These are phyloP conservation scores for Electrophaes corylata DNA, from an alignment of 2,888 invertebrate genomes.

Conservation along the genomic window DNA sequence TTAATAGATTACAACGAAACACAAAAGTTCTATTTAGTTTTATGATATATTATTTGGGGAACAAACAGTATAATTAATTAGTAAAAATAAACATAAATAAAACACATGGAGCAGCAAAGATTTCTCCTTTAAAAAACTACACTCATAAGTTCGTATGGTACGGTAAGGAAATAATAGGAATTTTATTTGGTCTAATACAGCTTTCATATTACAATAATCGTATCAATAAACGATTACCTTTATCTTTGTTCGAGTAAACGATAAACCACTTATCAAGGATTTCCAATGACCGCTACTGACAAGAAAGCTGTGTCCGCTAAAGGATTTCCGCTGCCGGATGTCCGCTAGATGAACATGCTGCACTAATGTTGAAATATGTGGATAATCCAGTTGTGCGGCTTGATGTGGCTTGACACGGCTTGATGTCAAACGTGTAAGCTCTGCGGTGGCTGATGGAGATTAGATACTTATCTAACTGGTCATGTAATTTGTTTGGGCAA, in stretches of 20 bases:
- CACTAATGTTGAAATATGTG: constrained; percentile 26
- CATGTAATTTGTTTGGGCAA: constrained; percentile 2
- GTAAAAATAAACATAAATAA: too few relatives aligned
- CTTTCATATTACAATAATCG: background rate
- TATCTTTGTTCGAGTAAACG: background rate
- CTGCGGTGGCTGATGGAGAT: constrained; percentile 31
- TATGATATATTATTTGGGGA: too few relatives aligned
- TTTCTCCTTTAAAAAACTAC: too few relatives aligned
- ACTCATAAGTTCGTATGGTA: too few relatives aligned
- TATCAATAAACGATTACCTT: background rate
- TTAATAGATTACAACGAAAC: too few relatives aligned
- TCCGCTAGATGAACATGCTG: constrained; percentile 16
- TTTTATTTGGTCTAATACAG: too few relatives aligned
- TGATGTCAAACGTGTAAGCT: constrained; percentile 31
- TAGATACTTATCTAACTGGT: constrained; percentile 27
- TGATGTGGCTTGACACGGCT: constrained; percentile 36
- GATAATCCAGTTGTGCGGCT: constrained; percentile 31
- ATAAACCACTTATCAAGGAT: constrained; percentile 1
- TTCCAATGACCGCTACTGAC: constrained; percentile 2
- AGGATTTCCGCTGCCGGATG: constrained; percentile 15
- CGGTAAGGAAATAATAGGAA: too few relatives aligned
- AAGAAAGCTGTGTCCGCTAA: constrained; percentile 17
- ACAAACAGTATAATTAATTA: too few relatives aligned
- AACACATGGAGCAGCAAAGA: too few relatives aligned
- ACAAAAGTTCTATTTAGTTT: too few relatives aligned